Evolutionary conservation across 2,888 invertebrate species (phyloP), one percentile per base, ranked within the genome.

Genomic region (Yponomeuta malinellus): DNA sequence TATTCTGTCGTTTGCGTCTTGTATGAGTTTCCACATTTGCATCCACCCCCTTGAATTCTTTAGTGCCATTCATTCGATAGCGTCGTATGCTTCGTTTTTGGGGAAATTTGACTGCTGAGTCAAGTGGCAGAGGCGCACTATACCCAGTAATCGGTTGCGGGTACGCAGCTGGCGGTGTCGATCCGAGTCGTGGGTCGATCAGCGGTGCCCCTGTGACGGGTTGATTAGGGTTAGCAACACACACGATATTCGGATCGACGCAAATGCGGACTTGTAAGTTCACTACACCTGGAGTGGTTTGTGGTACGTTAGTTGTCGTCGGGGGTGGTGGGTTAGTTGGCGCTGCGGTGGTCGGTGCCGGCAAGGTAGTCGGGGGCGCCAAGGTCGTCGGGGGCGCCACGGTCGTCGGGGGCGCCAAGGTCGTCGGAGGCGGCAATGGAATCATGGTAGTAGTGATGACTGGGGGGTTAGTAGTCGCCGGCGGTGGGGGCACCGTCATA

Each of bases 121-220:
- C 86, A 72, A 78, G 83, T 0, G 83, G 77, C 12, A 87, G 84
- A 79, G 86, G 86, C 64, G 81, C 86, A 73, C 81, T 87, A 76
- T 87, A 89, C 70, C 82, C 88, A 63, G 73, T 82, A 70, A 89
- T 84, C 8, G 83, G 83, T 59, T 85, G 87, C 68, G 76, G 84
- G 31, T 83, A 84, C 9, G 84, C 83, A 10, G 87, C 74, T 37
- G 83, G 78, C 33, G 87, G 85, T 9, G 90, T 88, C n/a, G 90
- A 89, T 74, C 90, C 91, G 72, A 89, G 82, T 71, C 93, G 84
- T 70, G 93, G 93, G 76, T 93, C 92, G 75, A 93, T 92, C 52
- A 59, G 2, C 81, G 81, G 81, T 74, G 87, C 82, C 75, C 90
- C 91, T 88, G 88, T 76, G 78, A 81, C 81, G 79, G 81, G 81